phyloP scores from a whole-genome alignment of 2,888 invertebrate species.

The Microplitis deprimator region DNA sequence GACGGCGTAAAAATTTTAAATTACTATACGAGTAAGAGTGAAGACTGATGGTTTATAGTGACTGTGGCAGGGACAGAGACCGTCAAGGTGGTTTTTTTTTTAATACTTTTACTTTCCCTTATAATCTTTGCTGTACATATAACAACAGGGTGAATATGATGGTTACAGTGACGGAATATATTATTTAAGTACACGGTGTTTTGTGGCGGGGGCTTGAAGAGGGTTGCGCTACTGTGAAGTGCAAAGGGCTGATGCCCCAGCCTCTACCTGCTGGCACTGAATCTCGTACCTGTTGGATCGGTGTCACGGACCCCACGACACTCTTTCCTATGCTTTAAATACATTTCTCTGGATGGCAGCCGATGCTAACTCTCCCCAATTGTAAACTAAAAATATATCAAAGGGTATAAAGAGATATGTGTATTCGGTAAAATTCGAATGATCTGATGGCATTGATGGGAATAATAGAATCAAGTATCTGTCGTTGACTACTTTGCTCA shows the following conservation, averaged over 20 bases:
- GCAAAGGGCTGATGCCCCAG: conserved; percentile 39
- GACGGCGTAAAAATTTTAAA: background rate
- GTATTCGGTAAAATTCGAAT: conserved; percentile 53
- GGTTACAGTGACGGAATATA: conserved; percentile 26
- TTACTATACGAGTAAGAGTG: conserved; percentile 17
- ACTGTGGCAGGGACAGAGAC: background rate
- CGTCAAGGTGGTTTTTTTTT: conserved; percentile 12
- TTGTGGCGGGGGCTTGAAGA: conserved; percentile 35
- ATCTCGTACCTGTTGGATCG: conserved; percentile 64
- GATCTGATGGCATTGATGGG: conserved; percentile 58
- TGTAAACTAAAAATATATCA: background rate
- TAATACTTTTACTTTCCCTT: conserved; percentile 1
- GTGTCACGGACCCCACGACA: conserved; percentile 48
- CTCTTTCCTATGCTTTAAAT: conserved; percentile 14
- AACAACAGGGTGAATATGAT: conserved; percentile 1
- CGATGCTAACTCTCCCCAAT: conserved; percentile 6
- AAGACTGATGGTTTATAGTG: conserved; percentile 8
- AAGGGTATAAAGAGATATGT: conserved; percentile 22
- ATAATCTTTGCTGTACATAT: background rate
- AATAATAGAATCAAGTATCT: conserved; percentile 64
- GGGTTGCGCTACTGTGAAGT: conserved; percentile 47
- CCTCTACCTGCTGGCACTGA: conserved; percentile 61
- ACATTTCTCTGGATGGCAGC: conserved; percentile 11
- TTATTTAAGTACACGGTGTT: conserved; percentile 20
- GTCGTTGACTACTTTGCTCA: conserved; percentile 54